Base-by-base conservation (phyloP, 2,797 vertebrate species). In the Taenioides sp. region DNA sequence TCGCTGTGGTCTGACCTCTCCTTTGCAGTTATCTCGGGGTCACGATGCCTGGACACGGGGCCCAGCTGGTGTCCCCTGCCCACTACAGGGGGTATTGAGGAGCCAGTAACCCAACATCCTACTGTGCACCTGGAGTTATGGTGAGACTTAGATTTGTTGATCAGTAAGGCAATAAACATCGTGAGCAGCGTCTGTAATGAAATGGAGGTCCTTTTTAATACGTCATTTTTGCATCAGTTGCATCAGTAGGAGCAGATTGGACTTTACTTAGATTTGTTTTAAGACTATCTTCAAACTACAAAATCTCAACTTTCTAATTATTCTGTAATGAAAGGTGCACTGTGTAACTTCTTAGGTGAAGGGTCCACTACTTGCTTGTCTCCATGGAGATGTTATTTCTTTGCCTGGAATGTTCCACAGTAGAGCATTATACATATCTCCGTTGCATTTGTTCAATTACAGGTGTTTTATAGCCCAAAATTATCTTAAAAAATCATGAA, bases 11-110 rank as follows among this genome's bases (percentile, higher is more conserved):
- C 64, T 78, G 83, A 92, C 85, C 87, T 81, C 78, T 84, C 55
- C 31, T 10, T 69, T 68, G 77, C 83, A 67, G 74, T 85, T 85
- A 76, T 84, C 80, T 73, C 4, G 55, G 76, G 88, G 89, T 93
- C 84, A 28, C 27, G 87, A 84, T 84, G 71, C 50, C 59, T 76
- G 78, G 76, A 80, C 76, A 74, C 37, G 77, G 79, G 78, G 82
- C 88, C 80, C 91, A 93, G 91, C 93, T 92, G 90, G 88, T 68
- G 85, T 58, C 73, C 43, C 78, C 66, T 34, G 47, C 66, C 58
- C 76, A 76, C 77, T 73, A 75, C 27, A 12, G 54, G 79, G 17
- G 52, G 68, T 73, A 49, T 27, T 74, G 72, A 85, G 27, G 37
- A 75, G 65, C 74, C 71, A 77, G 79, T 71, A 47, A 79, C 81